Base-by-base conservation (phyloP, 2,888 invertebrate species). In the Stenchaetothrips biformis region DNA sequence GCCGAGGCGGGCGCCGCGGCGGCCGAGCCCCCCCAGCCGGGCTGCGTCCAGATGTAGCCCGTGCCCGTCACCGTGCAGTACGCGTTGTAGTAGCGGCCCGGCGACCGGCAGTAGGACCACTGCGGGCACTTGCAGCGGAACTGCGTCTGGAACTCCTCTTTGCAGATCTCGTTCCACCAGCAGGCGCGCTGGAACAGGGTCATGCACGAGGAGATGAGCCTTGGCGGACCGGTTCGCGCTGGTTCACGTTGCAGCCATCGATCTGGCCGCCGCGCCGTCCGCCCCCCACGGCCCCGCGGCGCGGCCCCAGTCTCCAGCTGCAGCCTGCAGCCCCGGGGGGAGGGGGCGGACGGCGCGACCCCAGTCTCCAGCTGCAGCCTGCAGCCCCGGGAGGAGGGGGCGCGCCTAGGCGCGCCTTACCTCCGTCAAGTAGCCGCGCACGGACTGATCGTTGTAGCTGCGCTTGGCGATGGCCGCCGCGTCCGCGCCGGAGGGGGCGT, bases 81-180 rank as follows among this genome's bases (percentile, higher is more conserved):
- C 7, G 96, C 96, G 85, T 96, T 95, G 88, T 96, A 96, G 87
- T 96, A 74, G 67, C 67, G 67, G 67, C 67, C 67, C 25, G 95
- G 95, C 92, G 95, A 86, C 83, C 95, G 90, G 88, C 96, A 96
- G 86, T 92, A 96, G 0, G 95, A 95, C 93, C 94, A 95, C 82
- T 93, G 91, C 0, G 96, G 96, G 85, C 96, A 96, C 85, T 93
- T 93, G 88, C 96, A 96, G 82, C 94, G 91, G 87, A 96, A 96
- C 83, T 93, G 89, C 83, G 90, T 92, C 87, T 95, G 95, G 85
- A 96, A 96, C 87, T 96, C 96, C 86, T 95, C 95, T 86, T 96
- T 96, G 88, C 96, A 96, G 25, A 95, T 92, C 89, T 96, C 96
- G 87, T 95, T 96, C 94, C 95, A 95, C 95, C 95, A 96, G 87